Conservation (phyloP, 2,888 invertebrate species). For the Chesias legatella region DNA sequence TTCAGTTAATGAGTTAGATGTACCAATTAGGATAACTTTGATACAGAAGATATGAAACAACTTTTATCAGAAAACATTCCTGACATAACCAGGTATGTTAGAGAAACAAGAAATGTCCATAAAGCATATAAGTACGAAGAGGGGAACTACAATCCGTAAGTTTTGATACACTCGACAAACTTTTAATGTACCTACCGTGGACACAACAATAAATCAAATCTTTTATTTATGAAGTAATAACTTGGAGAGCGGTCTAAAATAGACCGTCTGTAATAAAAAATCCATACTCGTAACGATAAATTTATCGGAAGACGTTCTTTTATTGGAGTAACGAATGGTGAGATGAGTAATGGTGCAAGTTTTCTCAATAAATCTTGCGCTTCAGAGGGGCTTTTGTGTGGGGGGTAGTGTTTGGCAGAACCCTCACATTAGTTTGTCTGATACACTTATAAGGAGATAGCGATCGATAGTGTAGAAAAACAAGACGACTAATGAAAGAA, state of each 20-base stretch:
- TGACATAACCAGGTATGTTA: conserved; percentile 8
- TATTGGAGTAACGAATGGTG: conserved; percentile 79
- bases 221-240: conserved; percentile 63
- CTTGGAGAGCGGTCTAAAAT: conserved; percentile 60
- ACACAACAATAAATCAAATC: conserved; percentile 60
- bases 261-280: conserved; percentile 67
- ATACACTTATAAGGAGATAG: conserved; percentile 57
- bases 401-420: conserved; percentile 66
- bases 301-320: conserved; percentile 73
- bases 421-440: conserved; percentile 58
- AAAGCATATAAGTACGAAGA: conserved; percentile 1
- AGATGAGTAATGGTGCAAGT: conserved; percentile 77
- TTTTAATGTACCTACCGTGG: conserved; percentile 41
- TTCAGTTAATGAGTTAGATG: conserved; percentile 27
- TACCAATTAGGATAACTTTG: conserved; percentile 34
- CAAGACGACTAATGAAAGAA: conserved; percentile 21
- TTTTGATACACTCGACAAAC: conserved; percentile 28
- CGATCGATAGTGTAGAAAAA: conserved; percentile 53
- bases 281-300: conserved; percentile 67
- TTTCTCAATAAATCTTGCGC: conserved; percentile 74
- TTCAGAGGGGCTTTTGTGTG: conserved; percentile 58
- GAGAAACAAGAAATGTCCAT: conserved; percentile 21
- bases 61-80: no score
- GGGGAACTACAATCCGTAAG: conserved; percentile 11
- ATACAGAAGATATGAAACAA: conserved; percentile 6